Evolutionary conservation across 2,888 invertebrate species (phyloP).

Genomic region (Electrophaes corylata): DNA sequence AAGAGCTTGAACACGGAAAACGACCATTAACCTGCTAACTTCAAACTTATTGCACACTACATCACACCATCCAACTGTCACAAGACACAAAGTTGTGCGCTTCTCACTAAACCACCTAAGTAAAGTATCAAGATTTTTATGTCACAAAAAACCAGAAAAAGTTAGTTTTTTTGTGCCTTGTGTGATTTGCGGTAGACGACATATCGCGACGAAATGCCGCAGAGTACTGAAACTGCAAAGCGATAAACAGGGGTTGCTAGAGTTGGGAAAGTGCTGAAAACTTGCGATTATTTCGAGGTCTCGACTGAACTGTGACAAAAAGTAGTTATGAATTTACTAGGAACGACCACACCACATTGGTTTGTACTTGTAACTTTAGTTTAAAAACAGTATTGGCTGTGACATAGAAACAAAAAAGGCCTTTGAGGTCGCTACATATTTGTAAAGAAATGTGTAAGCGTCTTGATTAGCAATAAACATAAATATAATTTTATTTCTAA

Average conservation of each 20-base stretch:
- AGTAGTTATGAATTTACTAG: neutral
- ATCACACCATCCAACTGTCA: constrained; percentile 7
- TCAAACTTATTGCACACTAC: constrained; percentile 15
- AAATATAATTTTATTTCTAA: too few species aligned
- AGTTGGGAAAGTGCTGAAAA: constrained; percentile 30
- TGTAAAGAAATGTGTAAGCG: too few species aligned
- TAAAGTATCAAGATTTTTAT: constrained; percentile 14
- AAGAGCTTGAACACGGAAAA: constrained; percentile 21
- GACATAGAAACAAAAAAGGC: too few species aligned
- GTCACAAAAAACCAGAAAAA: constrained; percentile 10
- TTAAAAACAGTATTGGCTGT: too few species aligned
- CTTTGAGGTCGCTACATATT: too few species aligned
- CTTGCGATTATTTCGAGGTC: neutral
- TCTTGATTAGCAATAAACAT: too few species aligned
- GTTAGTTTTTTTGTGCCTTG: constrained; percentile 26
- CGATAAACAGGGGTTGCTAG: constrained; percentile 4
- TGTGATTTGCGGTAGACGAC: constrained; percentile 33
- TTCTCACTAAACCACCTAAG: neutral
- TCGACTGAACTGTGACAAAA: neutral
- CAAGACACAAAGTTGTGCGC: neutral
- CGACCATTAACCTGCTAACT: constrained; percentile 12
- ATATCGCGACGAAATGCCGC: constrained; percentile 54
- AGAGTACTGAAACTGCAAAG: constrained; percentile 52
- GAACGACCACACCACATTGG: too few species aligned
- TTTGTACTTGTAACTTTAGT: too few species aligned